phyloP scores from a whole-genome alignment of 2,888 invertebrate species.

The Aelia acuminata region DNA sequence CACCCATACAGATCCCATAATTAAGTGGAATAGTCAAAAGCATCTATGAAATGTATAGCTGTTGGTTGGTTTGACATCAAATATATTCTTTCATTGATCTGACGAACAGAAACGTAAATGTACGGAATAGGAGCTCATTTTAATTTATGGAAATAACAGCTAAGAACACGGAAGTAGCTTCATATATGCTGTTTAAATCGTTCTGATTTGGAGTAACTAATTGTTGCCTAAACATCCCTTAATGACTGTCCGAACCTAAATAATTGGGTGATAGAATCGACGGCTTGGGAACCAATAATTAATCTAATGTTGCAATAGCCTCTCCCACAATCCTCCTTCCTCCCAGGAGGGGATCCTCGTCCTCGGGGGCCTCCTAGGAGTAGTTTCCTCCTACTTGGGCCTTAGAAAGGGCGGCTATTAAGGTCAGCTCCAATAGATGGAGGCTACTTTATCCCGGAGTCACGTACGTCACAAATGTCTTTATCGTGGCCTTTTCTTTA shows the following conservation, averaged over 20 bases:
- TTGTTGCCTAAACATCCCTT: constrained; percentile 23
- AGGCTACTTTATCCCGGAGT: not conserved
- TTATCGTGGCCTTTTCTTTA: not conserved
- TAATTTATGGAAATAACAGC: constrained; percentile 31
- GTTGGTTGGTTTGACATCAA: not conserved
- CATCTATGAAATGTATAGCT: not conserved
- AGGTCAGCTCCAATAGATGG: not conserved
- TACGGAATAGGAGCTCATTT: not conserved
- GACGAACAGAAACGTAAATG: not conserved
- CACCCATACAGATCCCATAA: too few relatives aligned
- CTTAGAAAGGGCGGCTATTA: not conserved
- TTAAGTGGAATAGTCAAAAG: not conserved
- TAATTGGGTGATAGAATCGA: constrained; percentile 31
- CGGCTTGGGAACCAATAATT: constrained; percentile 30
- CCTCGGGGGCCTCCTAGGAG: not conserved
- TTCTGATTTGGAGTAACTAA: not conserved
- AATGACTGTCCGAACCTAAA: constrained; percentile 23
- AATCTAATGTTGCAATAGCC: constrained; percentile 9
- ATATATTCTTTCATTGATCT: not conserved
- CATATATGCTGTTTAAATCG: not conserved
- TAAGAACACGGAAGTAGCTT: not conserved
- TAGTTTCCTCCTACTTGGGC: not conserved
- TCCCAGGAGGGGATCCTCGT: not conserved
- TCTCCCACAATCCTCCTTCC: not conserved
- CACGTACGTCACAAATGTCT: not conserved